Evolutionary conservation across 2,113 vertebrate species (phyloP), one percentile per base, ranked within the genome.

Genomic region (Phasianus colchicus): DNA sequence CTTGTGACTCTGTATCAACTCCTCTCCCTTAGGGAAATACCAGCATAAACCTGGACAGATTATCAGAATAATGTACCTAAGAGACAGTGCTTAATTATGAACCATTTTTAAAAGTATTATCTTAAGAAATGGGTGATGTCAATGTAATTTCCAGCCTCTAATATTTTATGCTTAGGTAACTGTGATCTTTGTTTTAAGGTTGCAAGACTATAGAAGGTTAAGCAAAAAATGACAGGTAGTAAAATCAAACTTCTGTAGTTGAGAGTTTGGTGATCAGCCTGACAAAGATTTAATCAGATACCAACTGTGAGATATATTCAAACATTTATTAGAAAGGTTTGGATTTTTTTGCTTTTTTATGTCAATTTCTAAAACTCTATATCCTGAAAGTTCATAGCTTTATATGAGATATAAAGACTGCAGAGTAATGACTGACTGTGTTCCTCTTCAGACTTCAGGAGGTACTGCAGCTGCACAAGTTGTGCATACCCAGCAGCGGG

Each of bases 401-500:
- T 38, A 1, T 11, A 0, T 9, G 38, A 77, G 55, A n/a, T 17
- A 0, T 0, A 13, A 67, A 48, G 16, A 3, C 17, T 14, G 34
- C 54, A 25, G 34, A 13, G 34, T 69, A 3, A 60, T 0, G 6
- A 2, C 67, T 48, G 58, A 2, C 67, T 45, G n/a, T 89, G 58
- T 73, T 38, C 32, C 89, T 72, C 78, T 69, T 25, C 94, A 99
- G 99, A 97, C 98, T 52, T 96, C 98, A 1, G 98, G 97, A 57
- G 98, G 98, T 43, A 89, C 73, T 0, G 97, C 85, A 89, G 95
- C 91, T 3, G 96, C 98, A 10, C 98, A 99, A 94, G 98, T 99
- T 83, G 99, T 99, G 11, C 99, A 99, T 34, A 92, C 98, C 18
- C 99, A 99, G 86, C 99, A 99, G 91, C 98, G 98, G 63, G 47